Evolutionary conservation across 2,888 invertebrate species (phyloP).

Genomic region (Druceiella hillmani): DNA sequence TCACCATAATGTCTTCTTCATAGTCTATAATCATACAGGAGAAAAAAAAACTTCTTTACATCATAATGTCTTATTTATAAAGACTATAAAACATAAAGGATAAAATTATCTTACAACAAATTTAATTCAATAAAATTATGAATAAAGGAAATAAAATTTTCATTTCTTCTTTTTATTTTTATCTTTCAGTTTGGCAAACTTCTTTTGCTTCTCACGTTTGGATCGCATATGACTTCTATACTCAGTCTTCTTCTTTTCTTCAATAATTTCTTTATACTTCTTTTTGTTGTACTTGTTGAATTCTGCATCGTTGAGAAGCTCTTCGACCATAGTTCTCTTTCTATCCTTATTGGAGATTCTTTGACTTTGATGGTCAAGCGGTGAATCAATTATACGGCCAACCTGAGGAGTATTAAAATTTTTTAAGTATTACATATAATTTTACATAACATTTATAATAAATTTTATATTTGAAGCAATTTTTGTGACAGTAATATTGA

Average conservation of each 20-base stretch:
- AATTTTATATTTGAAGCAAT: no score
- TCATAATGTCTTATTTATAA: no score
- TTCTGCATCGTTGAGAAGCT: conserved; percentile 83
- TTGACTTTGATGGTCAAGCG: conserved; percentile 81
- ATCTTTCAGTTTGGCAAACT: conserved; percentile 39
- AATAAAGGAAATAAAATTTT: conserved; percentile 23
- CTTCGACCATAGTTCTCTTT: conserved; percentile 88
- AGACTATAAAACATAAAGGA: no score
- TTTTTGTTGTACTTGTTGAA: conserved; percentile 76
- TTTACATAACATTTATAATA: no score
- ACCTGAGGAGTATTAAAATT: conserved; percentile 43
- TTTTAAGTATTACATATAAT: no score
- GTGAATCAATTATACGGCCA: conserved; percentile 76
- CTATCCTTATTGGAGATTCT: conserved; percentile 80
- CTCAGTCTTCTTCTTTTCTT: conserved; percentile 61
- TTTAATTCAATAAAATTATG: conserved; percentile 26
- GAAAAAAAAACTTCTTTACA: no score
- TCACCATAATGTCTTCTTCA: no score
- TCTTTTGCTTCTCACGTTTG: conserved; percentile 63
- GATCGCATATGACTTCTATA: conserved; percentile 71
- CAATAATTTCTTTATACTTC: conserved; percentile 72
- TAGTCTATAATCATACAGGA: no score
- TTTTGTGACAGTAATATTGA: no score
- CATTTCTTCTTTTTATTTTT: conserved; percentile 31
- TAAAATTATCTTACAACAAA: conserved; percentile 22